phyloP scores from a whole-genome alignment of 1,140 invertebrate species.

The Papilio glaucus region DNA sequence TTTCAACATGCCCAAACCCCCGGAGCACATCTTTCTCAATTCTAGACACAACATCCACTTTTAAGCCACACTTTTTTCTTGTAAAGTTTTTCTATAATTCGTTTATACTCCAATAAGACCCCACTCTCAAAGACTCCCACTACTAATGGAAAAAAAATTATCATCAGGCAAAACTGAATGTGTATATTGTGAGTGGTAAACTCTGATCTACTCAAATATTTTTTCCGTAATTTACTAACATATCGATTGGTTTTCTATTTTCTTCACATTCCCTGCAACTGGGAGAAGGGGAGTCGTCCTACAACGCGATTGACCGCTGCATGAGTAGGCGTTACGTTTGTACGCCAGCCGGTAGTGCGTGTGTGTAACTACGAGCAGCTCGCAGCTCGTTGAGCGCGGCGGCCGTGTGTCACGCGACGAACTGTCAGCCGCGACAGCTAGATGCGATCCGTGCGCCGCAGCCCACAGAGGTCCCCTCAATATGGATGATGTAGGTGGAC shows the following conservation, averaged over 20 bases:
- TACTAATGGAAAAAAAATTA: too few species aligned
- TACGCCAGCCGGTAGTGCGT: background rate
- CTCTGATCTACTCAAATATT: background rate
- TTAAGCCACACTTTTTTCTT: too few species aligned
- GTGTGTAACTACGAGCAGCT: background rate
- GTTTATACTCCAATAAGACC: too few species aligned
- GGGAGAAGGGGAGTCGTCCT: background rate
- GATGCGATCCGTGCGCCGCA: background rate
- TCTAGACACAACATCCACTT: too few species aligned
- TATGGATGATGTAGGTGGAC: slow-evolving; percentile 19
- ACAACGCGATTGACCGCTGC: background rate
- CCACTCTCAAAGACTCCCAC: too few species aligned
- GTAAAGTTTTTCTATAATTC: too few species aligned
- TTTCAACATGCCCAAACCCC: too few species aligned
- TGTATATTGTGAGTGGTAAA: background rate
- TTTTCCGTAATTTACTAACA: background rate
- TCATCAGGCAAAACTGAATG: too few species aligned
- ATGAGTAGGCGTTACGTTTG: background rate
- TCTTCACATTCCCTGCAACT: background rate
- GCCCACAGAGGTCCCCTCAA: slow-evolving; percentile 7
- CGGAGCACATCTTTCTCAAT: too few species aligned
- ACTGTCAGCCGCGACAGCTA: slow-evolving; percentile 19
- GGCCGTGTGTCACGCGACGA: slow-evolving; percentile 17
- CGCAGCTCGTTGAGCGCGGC: background rate
- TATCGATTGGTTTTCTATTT: background rate